These are phyloP conservation scores for Amphibalanus amphitrite DNA, from an alignment of 1,140 invertebrate species.

Conservation along the genomic window DNA sequence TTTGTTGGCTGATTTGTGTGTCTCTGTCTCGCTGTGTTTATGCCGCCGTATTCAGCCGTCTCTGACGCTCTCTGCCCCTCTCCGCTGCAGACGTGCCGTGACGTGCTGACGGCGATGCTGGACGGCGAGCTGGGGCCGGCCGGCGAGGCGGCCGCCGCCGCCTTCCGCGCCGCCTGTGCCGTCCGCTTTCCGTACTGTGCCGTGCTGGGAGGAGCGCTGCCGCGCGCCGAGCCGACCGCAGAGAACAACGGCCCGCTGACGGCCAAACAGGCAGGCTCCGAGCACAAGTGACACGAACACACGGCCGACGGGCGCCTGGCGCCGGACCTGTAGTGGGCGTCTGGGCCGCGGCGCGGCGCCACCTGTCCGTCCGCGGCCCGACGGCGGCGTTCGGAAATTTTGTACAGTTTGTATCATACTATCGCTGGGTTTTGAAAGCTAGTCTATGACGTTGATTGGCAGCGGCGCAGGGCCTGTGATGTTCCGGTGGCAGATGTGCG, in stretches of 20 bases:
- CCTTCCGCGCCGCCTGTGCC: neutral
- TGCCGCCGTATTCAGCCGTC: no score
- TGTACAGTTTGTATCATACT: slow-evolving; percentile 2
- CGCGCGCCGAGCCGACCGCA: neutral
- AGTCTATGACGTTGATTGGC: neutral
- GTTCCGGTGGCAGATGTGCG: neutral
- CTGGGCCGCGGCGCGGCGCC: neutral
- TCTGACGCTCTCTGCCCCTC: no score
- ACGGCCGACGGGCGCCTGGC: no score
- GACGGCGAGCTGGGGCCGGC: neutral
- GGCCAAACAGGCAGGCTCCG: neutral
- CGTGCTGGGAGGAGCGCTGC: neutral
- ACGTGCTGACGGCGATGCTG: neutral
- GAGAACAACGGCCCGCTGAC: neutral
- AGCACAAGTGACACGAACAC: neutral
- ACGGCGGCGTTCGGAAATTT: neutral
- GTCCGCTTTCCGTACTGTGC: neutral
- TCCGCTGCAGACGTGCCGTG: neutral
- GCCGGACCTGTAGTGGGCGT: neutral
- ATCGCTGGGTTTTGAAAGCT: slow-evolving; percentile 1
- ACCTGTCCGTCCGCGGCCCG: neutral
- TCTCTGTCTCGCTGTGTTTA: no score
- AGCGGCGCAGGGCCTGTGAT: neutral
- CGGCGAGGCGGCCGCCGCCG: no score
- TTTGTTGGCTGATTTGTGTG: no score